These are phyloP conservation scores for Drosophila kuntzei DNA, from an alignment of 2,888 invertebrate species.

Conservation along the genomic window DNA sequence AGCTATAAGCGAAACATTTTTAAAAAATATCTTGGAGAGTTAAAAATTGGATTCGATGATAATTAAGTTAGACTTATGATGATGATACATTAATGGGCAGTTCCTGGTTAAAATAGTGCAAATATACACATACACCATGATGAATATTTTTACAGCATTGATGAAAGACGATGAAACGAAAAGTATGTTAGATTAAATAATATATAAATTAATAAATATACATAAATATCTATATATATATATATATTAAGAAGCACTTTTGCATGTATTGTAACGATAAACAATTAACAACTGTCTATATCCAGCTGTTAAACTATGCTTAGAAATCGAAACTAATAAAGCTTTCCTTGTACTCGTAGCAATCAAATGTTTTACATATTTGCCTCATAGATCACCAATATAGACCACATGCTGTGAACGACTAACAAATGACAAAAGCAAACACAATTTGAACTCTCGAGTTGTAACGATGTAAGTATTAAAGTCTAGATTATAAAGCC, in stretches of 20 bases:
- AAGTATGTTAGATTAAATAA: slow-evolving; percentile 32
- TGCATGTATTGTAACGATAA: slow-evolving; percentile 12
- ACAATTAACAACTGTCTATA: slow-evolving; percentile 24
- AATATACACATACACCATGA: slow-evolving; percentile 61
- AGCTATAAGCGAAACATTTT: not conserved
- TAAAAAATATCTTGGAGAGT: not conserved
- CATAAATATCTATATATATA: slow-evolving; percentile 1
- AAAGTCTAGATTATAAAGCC: slow-evolving; percentile 5
- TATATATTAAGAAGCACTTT: slow-evolving; percentile 39
- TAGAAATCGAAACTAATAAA: slow-evolving; percentile 59
- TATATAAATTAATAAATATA: slow-evolving; percentile 3
- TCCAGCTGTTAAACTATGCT: slow-evolving; percentile 27
- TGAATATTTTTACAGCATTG: slow-evolving; percentile 51
- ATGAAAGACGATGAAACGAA: slow-evolving; percentile 1
- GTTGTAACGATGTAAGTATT: slow-evolving; percentile 6
- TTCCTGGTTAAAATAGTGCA: slow-evolving; percentile 79
- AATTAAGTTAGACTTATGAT: slow-evolving; percentile 17
- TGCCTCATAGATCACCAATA: not conserved
- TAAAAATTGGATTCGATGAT: not conserved
- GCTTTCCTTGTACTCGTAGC: slow-evolving; percentile 62
- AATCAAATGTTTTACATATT: slow-evolving; percentile 24
- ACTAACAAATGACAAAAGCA: not conserved
- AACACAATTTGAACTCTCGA: slow-evolving; percentile 2
- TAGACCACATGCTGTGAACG: not conserved
- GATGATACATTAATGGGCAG: slow-evolving; percentile 60